These are phyloP conservation scores for Cepaea hortensis DNA, from an alignment of 2,888 invertebrate species.

Conservation along the genomic window DNA sequence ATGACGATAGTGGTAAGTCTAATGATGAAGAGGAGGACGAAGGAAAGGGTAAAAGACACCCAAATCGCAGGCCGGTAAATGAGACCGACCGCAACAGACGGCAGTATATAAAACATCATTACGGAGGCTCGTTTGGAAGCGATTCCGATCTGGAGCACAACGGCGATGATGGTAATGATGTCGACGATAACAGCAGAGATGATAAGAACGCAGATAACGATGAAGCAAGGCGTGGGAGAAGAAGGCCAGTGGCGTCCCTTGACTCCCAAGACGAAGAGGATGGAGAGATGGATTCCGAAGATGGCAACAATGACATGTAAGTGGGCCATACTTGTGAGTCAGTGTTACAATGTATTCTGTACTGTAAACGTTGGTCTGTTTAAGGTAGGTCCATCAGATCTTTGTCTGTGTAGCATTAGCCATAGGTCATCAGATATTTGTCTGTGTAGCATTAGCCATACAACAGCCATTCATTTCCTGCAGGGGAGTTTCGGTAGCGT, in stretches of 20 bases:
- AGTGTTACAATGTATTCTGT: no score
- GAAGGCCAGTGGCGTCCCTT: not conserved
- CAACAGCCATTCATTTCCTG: no score
- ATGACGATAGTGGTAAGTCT: no score
- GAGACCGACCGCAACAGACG: not conserved
- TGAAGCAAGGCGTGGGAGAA: not conserved
- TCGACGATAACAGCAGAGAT: not conserved
- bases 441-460: no score
- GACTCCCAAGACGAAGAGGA: conserved; percentile 2
- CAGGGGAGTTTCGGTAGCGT: no score
- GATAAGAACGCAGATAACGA: not conserved
- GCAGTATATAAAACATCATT: not conserved
- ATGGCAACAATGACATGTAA: not conserved
- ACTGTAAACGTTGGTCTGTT: no score
- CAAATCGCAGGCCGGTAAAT: not conserved
- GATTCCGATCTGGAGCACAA: conserved; percentile 1
- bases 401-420: no score
- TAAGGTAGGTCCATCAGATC: no score
- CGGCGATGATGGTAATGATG: not conserved
- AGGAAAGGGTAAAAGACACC: no score
- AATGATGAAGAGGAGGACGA: not conserved
- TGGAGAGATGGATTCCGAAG: not conserved
- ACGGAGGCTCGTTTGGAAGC: not conserved
- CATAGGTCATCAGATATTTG: no score
- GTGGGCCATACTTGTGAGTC: no score